phyloP scores from a whole-genome alignment of 1,140 invertebrate genomes.

The Lamellibrachia luymesi region DNA sequence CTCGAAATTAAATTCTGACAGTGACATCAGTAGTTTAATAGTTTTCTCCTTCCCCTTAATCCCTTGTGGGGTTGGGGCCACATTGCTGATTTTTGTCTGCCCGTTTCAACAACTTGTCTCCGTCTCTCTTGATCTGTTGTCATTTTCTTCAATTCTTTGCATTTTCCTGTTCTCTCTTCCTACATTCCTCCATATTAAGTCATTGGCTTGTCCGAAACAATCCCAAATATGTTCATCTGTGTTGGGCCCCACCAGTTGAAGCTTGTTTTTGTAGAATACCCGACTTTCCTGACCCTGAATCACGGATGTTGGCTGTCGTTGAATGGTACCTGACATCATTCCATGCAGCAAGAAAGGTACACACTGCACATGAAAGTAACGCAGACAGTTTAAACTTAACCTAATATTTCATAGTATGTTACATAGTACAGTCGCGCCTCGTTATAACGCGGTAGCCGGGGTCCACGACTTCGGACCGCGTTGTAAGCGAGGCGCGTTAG shows the following conservation, averaged over 20 bases:
- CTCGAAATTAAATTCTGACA: no score
- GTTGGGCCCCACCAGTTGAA: background rate
- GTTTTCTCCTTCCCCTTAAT: background rate
- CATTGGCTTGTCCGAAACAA: background rate
- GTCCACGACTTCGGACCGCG: no score
- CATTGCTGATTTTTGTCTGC: no score
- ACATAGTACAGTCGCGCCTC: no score
- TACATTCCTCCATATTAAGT: no score
- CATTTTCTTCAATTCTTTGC: background rate
- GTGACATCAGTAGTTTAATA: background rate
- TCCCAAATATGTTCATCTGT: background rate
- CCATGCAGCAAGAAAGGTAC: slow-evolving; percentile 66
- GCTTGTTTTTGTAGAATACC: slow-evolving; percentile 66
- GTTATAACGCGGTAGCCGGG: no score
- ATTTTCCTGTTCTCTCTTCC: background rate
- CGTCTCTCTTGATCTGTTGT: background rate
- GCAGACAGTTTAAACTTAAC: no score
- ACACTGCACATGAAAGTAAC: background rate
- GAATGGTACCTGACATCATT: slow-evolving; percentile 58
- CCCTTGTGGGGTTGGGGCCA: no score
- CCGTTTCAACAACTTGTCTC: no score
- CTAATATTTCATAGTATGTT: no score
- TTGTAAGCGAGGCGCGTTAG: no score
- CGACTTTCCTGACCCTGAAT: slow-evolving; percentile 75
- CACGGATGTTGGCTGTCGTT: slow-evolving; percentile 89